phyloP scores from a whole-genome alignment of 2,888 invertebrate genomes.

The Muscina levida region DNA sequence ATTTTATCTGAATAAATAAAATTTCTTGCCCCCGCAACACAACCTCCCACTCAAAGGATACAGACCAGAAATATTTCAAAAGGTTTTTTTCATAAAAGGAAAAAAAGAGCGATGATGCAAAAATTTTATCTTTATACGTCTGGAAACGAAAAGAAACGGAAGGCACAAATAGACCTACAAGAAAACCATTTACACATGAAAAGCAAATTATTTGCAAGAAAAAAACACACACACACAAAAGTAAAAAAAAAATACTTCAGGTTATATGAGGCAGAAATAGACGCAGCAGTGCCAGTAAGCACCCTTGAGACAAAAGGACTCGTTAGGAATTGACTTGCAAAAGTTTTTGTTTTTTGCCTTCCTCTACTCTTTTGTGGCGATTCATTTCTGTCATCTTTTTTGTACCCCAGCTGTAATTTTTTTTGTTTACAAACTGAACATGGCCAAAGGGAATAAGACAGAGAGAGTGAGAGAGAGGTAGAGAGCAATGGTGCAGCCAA shows the following conservation, averaged over 20 bases:
- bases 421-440: conserved; percentile 44
- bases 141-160: conserved; percentile 7
- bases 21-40: neutral
- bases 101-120: neutral
- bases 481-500: no score
- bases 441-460: conserved; percentile 22
- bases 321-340: conserved; percentile 63
- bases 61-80: no score
- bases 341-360: conserved; percentile 40
- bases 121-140: conserved; percentile 17
- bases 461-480: conserved; percentile 47
- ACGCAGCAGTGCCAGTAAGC: conserved; percentile 53
- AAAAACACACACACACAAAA: neutral
- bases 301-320: conserved; percentile 73
- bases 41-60: neutral
- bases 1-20: neutral
- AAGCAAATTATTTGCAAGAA: no score
- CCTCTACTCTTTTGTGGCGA: conserved; percentile 16
- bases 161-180: neutral
- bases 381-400: conserved; percentile 23
- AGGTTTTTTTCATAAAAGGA: no score
- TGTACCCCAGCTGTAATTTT: conserved; percentile 48
- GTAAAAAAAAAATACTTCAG: conserved; percentile 35
- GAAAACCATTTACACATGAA: neutral
- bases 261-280: conserved; percentile 50